Percentiles rank a stretch among this genome's conserved stretches.
Evolutionary conservation across 2,113 vertebrate species (phyloP).

Genomic region (Haemorhous mexicanus): DNA sequence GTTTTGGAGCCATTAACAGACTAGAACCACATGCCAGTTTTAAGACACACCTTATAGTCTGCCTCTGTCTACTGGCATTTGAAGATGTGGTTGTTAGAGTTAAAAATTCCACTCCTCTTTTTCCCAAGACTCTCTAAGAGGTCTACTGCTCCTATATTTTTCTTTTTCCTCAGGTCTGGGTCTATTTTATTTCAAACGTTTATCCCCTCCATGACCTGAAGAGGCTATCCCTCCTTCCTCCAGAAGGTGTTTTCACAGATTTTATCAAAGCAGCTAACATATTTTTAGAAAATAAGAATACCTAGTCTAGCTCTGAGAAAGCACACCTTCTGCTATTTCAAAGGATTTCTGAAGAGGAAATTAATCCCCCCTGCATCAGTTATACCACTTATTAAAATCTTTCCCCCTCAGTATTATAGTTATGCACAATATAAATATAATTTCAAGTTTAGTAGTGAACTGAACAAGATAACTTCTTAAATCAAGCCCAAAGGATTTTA

Average conservation of each 20-base stretch:
- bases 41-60: neutral
- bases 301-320: neutral
- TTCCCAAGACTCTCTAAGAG: neutral
- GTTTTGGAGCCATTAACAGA: neutral
- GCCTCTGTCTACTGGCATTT: neutral
- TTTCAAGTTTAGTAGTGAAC: neutral
- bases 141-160: neutral
- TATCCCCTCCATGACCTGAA: neutral
- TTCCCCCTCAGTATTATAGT: neutral
- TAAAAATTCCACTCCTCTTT: neutral
- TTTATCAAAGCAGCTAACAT: neutral
- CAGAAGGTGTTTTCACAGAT: neutral
- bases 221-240: neutral
- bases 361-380: neutral
- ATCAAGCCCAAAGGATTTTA: neutral
- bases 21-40: neutral
- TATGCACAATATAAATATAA: neutral
- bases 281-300: neutral
- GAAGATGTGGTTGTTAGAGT: neutral
- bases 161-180: neutral
- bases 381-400: neutral
- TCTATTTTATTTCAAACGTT: neutral
- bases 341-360: neutral
- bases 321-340: neutral
- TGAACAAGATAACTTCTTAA: neutral